These are phyloP conservation scores for Semotilus atromaculatus DNA, from an alignment of 2,797 vertebrate species.

Conservation along the genomic window DNA sequence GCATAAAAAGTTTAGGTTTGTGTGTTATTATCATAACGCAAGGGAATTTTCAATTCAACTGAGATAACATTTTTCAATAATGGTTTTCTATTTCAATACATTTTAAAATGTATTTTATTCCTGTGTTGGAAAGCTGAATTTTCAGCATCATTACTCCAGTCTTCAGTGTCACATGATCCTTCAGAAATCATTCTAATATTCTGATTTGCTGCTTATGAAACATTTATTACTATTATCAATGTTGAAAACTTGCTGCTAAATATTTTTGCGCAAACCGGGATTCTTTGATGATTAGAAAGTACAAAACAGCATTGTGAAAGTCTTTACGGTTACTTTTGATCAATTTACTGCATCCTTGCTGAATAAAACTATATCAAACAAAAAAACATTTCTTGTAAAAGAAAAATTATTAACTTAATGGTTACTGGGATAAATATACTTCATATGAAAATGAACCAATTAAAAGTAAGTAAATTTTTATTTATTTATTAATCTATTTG, in stretches of 20 bases:
- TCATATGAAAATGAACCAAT: background rate
- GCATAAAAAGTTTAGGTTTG: background rate
- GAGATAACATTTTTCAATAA: background rate
- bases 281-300: background rate
- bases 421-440: background rate
- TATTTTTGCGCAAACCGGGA: background rate
- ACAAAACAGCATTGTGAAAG: background rate
- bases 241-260: background rate
- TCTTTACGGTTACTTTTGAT: background rate
- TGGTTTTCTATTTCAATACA: no score
- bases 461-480: background rate
- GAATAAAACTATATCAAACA: background rate
- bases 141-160: background rate
- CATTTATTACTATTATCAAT: background rate
- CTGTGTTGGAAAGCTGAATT: background rate
- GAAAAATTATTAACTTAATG: background rate
- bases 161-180: background rate
- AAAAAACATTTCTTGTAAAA: background rate
- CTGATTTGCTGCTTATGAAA: background rate
- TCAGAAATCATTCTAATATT: background rate
- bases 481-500: background rate
- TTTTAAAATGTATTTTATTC: background rate
- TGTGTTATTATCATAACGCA: background rate
- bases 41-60: background rate
- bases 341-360: background rate